Base-by-base conservation (phyloP, 1,140 invertebrate genomes). In the Papilio aristodemus region DNA sequence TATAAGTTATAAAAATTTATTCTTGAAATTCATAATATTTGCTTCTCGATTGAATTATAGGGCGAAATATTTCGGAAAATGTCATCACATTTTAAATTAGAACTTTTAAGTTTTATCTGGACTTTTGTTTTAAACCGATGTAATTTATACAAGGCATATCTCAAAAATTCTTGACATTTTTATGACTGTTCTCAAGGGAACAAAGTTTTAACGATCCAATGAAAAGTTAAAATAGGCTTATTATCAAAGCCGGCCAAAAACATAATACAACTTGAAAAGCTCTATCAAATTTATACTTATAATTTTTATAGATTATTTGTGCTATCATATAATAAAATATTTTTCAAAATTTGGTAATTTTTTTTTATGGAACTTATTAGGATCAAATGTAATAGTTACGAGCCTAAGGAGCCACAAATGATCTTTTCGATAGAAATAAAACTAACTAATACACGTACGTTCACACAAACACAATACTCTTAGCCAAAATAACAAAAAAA, bases 151-250 rank as follows among this genome's bases (percentile, higher is more conserved):
- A 59, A 10, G n/a, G 58, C 58, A 59, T 59, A 59, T 59, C 14
- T 59, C 58, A 36, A 59, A 59, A 59, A 59, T 36, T 59, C 14
- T 17, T 59, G 58, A 59, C 58, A 59, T 37, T 59, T 59, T 59
- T 59, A 59, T 59, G 58, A 36, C 58, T 59, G 27, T 59, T 59
- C 58, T 14, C 14, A 36, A 36, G 27, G 32, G 25, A 14, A 59
- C 58, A 69, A 75, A 71, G 41, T 76, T 76, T 78, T 77, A 78
- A 76, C 71, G 70, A 76, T 72, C 69, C 71, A 72, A 72, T 62
- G 63, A 59, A 70, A 68, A 72, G 68, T 63, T 67, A 41, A 60
- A 67, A 68, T 69, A 43, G 43, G 68, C 72, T 68, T 70, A 76
- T 75, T 80, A 72, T 80, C 68, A 66, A 67, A 71, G 73, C 71